phyloP scores from a whole-genome alignment of 2,113 vertebrate genomes.

The Hyaena hyaena region DNA sequence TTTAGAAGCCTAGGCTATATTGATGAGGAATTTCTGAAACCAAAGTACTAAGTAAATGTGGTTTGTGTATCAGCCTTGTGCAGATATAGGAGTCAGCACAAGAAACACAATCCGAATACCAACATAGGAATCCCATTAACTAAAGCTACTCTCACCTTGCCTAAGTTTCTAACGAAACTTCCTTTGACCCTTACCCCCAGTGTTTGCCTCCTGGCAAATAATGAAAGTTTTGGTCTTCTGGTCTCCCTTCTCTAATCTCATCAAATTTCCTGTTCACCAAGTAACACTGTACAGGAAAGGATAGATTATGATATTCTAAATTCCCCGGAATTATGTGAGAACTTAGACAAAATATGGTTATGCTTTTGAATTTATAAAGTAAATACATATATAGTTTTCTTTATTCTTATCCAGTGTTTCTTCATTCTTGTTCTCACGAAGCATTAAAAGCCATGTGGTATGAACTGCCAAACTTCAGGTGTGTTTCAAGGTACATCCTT shows the following conservation, averaged over 20 bases:
- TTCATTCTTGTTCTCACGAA: not conserved
- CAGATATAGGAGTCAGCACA: not conserved
- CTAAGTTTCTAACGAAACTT: not conserved
- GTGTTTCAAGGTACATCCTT: not conserved
- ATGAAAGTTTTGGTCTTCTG: not conserved
- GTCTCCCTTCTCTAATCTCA: not conserved
- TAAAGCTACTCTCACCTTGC: not conserved
- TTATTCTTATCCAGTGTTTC: not conserved
- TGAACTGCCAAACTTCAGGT: not conserved
- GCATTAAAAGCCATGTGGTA: not conserved
- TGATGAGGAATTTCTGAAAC: not conserved
- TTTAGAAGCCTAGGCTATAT: not conserved
- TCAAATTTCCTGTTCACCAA: not conserved
- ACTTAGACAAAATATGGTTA: not conserved
- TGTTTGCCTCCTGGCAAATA: not conserved
- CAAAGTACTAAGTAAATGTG: not conserved
- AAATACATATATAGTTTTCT: not conserved
- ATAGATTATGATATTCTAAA: not conserved
- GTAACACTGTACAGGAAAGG: not conserved
- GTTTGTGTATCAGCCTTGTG: not conserved
- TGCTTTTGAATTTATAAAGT: conserved; percentile 3
- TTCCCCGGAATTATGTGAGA: not conserved
- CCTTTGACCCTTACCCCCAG: not conserved
- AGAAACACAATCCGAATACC: not conserved
- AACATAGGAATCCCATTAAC: not conserved